Conservation (phyloP, 2,888 invertebrate genomes). For the Blastobasis lacticolella region DNA sequence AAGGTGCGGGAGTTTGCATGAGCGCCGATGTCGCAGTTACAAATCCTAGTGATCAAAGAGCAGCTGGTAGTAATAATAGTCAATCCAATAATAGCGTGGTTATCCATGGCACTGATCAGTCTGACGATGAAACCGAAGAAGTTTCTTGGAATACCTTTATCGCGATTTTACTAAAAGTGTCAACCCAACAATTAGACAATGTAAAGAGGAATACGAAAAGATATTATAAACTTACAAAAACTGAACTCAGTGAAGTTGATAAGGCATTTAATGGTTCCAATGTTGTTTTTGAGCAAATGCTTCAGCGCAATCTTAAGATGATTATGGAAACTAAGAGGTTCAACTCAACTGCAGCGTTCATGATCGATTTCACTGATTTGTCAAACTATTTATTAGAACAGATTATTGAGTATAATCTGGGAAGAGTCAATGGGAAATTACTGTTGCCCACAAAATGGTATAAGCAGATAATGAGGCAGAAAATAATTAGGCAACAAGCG, state of each 20-base stretch:
- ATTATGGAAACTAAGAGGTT: conserved; percentile 18
- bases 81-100: too few species aligned
- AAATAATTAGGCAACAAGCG: conserved; percentile 32
- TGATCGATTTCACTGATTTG: conserved; percentile 33
- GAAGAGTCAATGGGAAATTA: conserved; percentile 21
- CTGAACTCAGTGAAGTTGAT: conserved; percentile 20
- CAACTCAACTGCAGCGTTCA: conserved; percentile 24
- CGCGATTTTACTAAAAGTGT: conserved; percentile 18
- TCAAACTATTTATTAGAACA: conserved; percentile 32
- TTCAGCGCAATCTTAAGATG: conserved; percentile 24
- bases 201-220: conserved; percentile 24
- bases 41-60: too few species aligned
- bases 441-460: conserved; percentile 22
- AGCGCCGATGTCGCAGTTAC: too few species aligned
- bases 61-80: too few species aligned
- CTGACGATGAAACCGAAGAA: too few species aligned
- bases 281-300: conserved; percentile 22
- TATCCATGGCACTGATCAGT: too few species aligned
- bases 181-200: conserved; percentile 20
- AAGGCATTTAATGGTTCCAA: conserved; percentile 20
- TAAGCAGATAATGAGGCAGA: conserved; percentile 27
- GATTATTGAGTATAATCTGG: conserved; percentile 23
- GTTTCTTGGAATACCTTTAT: conserved; percentile 15
- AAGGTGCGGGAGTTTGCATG: too few species aligned
- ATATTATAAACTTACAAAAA: conserved; percentile 22